A percentile compares a stretch with the other conserved stretches of the same genome.
Evolutionary conservation across 2,113 vertebrate genomes (phyloP).

Genomic region (Stegastes partitus): DNA sequence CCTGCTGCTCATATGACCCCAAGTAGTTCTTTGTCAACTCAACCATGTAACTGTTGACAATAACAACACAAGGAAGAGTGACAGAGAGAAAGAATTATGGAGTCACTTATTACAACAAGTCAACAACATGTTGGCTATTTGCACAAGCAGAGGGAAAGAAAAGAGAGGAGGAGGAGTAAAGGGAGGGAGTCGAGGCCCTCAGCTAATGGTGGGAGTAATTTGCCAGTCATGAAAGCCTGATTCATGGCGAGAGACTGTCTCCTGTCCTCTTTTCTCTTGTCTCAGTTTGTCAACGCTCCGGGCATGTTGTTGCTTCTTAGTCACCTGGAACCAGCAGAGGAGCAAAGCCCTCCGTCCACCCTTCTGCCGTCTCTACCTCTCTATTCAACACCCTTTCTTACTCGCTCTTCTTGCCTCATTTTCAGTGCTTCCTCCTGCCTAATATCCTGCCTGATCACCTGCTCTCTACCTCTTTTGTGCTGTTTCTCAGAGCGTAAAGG

Average conservation of each 20-base stretch:
- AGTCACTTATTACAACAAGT: constrained; percentile 37
- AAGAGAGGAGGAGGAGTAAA: constrained; percentile 42
- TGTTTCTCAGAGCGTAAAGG: background rate
- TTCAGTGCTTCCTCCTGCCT: background rate
- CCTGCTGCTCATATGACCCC: constrained; percentile 7
- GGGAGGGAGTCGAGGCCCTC: constrained; percentile 48
- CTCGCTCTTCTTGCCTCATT: background rate
- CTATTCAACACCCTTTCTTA: background rate
- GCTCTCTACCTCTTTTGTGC: constrained; percentile 2
- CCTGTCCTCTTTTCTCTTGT: constrained; percentile 67
- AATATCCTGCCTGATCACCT: constrained; percentile 16
- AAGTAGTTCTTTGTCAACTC: constrained; percentile 33
- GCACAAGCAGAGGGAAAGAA: constrained; percentile 39
- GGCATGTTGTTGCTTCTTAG: constrained; percentile 49
- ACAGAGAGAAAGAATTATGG: constrained; percentile 29
- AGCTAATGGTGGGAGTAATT: constrained; percentile 73
- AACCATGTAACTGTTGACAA: constrained; percentile 28
- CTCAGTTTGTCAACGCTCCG: constrained; percentile 53
- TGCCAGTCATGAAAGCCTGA: constrained; percentile 71
- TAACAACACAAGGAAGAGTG: constrained; percentile 22
- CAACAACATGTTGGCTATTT: constrained; percentile 46
- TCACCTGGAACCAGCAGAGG: constrained; percentile 74
- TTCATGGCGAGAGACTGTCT: constrained; percentile 70
- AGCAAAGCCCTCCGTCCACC: constrained; percentile 43
- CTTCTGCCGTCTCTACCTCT: constrained; percentile 22